A percentile compares a stretch with the other conserved stretches of the same genome.
Evolutionary conservation across 2,113 vertebrate species (phyloP).

Genomic region (Pimephales promelas): DNA sequence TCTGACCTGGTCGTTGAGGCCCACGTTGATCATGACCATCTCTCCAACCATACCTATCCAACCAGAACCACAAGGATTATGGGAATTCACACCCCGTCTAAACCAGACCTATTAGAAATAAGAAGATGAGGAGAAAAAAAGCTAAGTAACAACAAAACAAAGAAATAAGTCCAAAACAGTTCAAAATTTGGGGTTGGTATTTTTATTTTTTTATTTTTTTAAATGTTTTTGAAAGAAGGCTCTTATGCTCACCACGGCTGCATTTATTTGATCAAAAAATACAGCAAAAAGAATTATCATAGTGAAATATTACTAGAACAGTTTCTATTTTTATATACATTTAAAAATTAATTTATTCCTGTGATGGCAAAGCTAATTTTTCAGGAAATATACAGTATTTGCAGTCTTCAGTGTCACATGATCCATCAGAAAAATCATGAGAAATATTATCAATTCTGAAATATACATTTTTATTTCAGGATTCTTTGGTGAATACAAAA

Average conservation of each 20-base stretch:
- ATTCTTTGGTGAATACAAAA: background rate
- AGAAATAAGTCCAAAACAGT: background rate
- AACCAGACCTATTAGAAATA: slow-evolving; percentile 88
- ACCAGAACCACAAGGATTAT: slow-evolving; percentile 93
- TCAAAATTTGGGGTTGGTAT: background rate
- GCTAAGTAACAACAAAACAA: background rate
- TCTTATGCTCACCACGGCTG: background rate
- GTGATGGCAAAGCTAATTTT: background rate
- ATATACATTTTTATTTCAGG: background rate
- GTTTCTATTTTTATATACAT: background rate
- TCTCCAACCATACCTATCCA: slow-evolving; percentile 98
- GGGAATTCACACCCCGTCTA: slow-evolving; percentile 91
- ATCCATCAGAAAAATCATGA: background rate
- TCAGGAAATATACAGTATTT: background rate
- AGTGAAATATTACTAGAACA: background rate
- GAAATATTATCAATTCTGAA: background rate
- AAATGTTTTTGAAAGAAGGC: background rate
- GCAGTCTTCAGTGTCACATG: background rate
- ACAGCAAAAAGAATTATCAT: background rate
- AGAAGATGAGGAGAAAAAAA: slow-evolving; percentile 31
- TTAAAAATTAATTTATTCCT: background rate
- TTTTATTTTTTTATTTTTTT: too few relatives aligned
- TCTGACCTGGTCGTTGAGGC: slow-evolving; percentile 92
- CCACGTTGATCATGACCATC: slow-evolving; percentile 92
- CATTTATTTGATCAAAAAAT: background rate